Conservation (phyloP, 2,888 invertebrate genomes). For the Arrhopalites spinosus region DNA sequence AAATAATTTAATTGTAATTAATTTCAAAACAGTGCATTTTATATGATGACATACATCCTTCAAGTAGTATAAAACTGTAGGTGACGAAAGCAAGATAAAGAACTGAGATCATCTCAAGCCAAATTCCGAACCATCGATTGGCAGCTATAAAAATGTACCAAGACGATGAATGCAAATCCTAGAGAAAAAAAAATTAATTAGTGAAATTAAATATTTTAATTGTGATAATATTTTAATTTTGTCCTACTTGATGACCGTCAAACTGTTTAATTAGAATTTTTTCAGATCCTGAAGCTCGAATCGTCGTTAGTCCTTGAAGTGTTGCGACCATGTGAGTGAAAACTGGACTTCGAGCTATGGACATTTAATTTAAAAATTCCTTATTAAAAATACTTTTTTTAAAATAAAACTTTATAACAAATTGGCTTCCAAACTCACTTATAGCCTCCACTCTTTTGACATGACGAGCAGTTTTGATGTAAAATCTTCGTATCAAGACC, state of each 20-base stretch:
- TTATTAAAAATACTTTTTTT: too few species aligned
- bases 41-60: conserved; percentile 62
- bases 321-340: background rate
- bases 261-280: conserved; percentile 76
- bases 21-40: background rate
- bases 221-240: too few species aligned
- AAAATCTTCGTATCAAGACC: conserved; percentile 60
- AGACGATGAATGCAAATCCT: conserved; percentile 75
- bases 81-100: conserved; percentile 85
- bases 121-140: conserved; percentile 71
- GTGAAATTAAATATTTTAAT: too few species aligned
- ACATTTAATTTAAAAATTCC: too few species aligned
- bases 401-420: too few species aligned
- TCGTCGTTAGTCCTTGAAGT: conserved; percentile 78
- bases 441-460: conserved; percentile 63
- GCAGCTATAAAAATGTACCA: conserved; percentile 81
- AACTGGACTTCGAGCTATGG: background rate
- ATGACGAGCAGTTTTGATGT: conserved; percentile 61
- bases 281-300: conserved; percentile 85
- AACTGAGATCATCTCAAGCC: conserved; percentile 86
- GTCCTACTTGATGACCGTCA: conserved; percentile 72
- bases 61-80: conserved; percentile 72
- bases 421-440: too few species aligned
- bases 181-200: conserved; percentile 22
- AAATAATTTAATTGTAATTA: background rate